Percentiles rank a stretch among this genome's conserved stretches.
Conservation (phyloP, 1,140 invertebrate species). For the Danaus melanippus region DNA sequence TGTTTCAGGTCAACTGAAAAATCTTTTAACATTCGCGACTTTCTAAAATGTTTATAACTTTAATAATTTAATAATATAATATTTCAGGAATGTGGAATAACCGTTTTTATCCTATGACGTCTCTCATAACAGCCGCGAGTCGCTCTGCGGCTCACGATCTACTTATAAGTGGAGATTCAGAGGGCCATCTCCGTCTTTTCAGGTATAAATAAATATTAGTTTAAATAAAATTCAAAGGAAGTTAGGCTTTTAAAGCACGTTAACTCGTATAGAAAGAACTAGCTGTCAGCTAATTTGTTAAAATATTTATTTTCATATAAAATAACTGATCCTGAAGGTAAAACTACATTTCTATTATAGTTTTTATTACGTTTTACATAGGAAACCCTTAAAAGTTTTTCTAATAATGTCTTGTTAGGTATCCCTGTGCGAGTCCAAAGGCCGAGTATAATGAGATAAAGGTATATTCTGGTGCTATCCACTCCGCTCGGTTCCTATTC, state of each 20-base stretch:
- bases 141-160: slow-evolving; percentile 87
- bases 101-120: slow-evolving; percentile 86
- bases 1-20: slow-evolving; percentile 78
- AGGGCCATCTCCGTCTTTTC: slow-evolving; percentile 92
- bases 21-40: no score
- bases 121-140: slow-evolving; percentile 83
- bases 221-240: no score
- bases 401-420: slow-evolving; percentile 67
- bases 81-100: slow-evolving; percentile 89
- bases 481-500: slow-evolving; percentile 85
- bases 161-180: slow-evolving; percentile 89
- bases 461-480: slow-evolving; percentile 90
- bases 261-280: no score
- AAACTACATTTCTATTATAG: no score
- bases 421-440: slow-evolving; percentile 86
- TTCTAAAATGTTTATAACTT: no score
- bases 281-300: no score
- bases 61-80: no score
- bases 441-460: slow-evolving; percentile 90
- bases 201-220: slow-evolving; percentile 64
- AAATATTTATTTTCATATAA: no score
- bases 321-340: no score
- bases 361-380: no score
- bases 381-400: no score
- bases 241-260: no score